phyloP scores from a whole-genome alignment of 2,797 vertebrate genomes.

The Aulostomus chinensis region DNA sequence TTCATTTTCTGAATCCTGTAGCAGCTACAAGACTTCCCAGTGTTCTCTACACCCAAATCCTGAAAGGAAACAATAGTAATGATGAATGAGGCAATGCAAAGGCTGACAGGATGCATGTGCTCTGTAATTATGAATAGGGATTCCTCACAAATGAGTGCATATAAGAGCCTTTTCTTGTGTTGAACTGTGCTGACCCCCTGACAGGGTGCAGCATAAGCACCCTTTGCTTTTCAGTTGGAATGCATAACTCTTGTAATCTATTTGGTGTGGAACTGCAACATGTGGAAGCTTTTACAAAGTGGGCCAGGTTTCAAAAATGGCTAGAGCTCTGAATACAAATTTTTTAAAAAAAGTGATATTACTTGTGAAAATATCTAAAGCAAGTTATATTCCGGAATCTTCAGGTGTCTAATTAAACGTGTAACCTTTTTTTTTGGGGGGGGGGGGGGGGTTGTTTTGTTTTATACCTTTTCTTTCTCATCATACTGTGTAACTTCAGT shows the following conservation, averaged over 20 bases:
- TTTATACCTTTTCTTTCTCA: too few relatives aligned
- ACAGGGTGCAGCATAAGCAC: neutral
- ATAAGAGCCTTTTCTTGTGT: conserved; percentile 10
- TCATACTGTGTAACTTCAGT: too few relatives aligned
- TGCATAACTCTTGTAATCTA: conserved; percentile 12
- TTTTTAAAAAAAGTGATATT: too few relatives aligned
- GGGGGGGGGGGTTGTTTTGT: too few relatives aligned
- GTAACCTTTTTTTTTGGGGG: too few relatives aligned
- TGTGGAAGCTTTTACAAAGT: conserved; percentile 15
- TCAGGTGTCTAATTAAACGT: too few relatives aligned
- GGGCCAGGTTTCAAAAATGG: neutral
- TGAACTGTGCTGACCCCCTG: conserved; percentile 2
- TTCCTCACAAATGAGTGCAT: conserved; percentile 35
- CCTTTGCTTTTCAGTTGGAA: conserved; percentile 17
- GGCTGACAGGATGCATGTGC: conserved; percentile 9
- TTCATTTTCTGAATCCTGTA: conserved; percentile 7
- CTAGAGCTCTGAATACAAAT: neutral
- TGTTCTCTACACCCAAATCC: conserved; percentile 7
- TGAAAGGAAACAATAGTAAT: conserved; percentile 30
- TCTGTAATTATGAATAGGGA: conserved; percentile 29
- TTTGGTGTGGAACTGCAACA: conserved; percentile 9
- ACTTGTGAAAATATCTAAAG: too few relatives aligned
- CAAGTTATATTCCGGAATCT: too few relatives aligned
- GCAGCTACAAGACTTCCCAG: neutral
- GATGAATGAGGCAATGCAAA: conserved; percentile 31